phyloP scores from a whole-genome alignment of 2,113 vertebrate species.

The Hiodon tergisus region DNA sequence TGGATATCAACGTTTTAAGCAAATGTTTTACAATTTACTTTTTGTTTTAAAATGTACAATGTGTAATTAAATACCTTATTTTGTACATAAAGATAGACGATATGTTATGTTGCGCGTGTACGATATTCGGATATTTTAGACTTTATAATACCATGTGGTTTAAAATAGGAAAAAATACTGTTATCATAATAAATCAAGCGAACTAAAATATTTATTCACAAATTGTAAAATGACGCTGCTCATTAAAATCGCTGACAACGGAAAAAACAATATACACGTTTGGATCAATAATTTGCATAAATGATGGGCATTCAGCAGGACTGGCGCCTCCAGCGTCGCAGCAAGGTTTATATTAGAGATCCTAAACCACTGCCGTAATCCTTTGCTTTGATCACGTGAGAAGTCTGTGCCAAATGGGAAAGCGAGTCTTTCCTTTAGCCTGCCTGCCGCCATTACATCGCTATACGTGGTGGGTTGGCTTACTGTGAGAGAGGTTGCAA shows the following conservation, averaged over 20 bases:
- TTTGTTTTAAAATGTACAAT: too few relatives aligned
- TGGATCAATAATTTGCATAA: conserved; percentile 12
- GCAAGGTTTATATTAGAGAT: conserved; percentile 41
- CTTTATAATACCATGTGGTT: too few relatives aligned
- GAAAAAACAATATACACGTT: conserved; percentile 8
- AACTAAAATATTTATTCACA: conserved; percentile 13
- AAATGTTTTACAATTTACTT: too few relatives aligned
- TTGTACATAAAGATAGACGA: too few relatives aligned
- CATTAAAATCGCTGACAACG: conserved; percentile 20
- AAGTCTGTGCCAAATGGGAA: conserved; percentile 58
- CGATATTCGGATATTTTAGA: too few relatives aligned
- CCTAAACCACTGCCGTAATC: conserved; percentile 48
- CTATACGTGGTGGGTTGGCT: conserved; percentile 56
- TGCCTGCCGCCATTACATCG: conserved; percentile 69
- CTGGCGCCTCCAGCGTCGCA: conserved; percentile 34
- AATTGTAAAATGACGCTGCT: conserved; percentile 14
- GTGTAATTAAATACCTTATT: too few relatives aligned
- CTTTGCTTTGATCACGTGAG: conserved; percentile 60
- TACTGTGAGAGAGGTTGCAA: conserved; percentile 42
- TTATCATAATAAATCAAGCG: neutral
- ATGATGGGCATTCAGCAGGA: conserved; percentile 17
- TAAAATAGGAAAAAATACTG: conserved; percentile 5
- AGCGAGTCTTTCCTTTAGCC: conserved; percentile 55
- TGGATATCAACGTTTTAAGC: too few relatives aligned
- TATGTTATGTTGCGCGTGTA: too few relatives aligned